Evolutionary conservation across 2,113 vertebrate species (phyloP), one percentile per base, ranked within the genome.

Genomic region (Garra rufa): DNA sequence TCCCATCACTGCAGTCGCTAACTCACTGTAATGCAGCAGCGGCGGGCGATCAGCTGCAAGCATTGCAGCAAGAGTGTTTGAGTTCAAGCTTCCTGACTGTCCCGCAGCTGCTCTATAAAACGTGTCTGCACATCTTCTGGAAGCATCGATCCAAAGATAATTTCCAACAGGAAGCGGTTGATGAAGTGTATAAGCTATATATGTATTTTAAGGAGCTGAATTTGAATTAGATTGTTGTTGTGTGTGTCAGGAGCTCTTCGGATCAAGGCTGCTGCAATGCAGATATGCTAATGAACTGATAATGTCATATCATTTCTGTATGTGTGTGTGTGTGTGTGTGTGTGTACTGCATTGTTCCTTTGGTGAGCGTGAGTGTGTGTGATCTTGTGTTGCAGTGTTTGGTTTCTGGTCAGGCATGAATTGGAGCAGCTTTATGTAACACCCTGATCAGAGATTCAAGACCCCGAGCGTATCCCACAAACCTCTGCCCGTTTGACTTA

Each of bases 321-420:
- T 79, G 70, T 50, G 69, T 41, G 44, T 81, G 52, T 34, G 76
- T 81, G 83, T 79, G 69, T 81, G 38, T 44, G 76, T 79, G 82
- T 79, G 70, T 50, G 69, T 41, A 24, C 6, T 61, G 55, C n/a
- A 15, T 44, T 78, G 3, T 43, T 61, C 15, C 2, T 43, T 46
- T n/a, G 17, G 8, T 57, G n/a, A 55, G 65, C 8, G 24, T 38
- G 28, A 67, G 44, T 69, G 83, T 65, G 73, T 76, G 28, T 69
- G 11, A 19, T 61, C 9, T 28, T 2, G 6, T 61, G 26, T 82
- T 41, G 63, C 69, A 74, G 69, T 74, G 24, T 28, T 41, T 34
- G 15, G 38, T 70, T 70, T 78, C 38, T 77, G 74, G 73, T 67
- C 59, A 67, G 59, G 61, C 43, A 50, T 76, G 63, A 84, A 78